Evolutionary conservation across 2,113 vertebrate species (phyloP), one percentile per base, ranked within the genome.

Genomic region (Gambusia holbrooki): DNA sequence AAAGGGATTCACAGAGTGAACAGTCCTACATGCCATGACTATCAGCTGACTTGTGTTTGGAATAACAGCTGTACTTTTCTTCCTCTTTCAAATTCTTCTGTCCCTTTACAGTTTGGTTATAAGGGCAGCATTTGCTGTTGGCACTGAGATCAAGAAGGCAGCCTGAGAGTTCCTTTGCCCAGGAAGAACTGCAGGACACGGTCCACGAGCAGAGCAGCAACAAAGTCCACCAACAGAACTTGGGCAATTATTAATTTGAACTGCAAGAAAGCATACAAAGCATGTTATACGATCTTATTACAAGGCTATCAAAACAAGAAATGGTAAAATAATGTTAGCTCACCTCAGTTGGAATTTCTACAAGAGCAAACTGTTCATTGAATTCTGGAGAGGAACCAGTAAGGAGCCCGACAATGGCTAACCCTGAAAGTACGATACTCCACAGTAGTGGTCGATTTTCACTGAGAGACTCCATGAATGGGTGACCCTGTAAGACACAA

Each of bases 291-390:
- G 22, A 66, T 61, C 2, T 70, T 3, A 29, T 30, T 17, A 76
- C 10, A 42, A n/a, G 3, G 10, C 2, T 30, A 54, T 19, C 30
- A 61, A 60, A 78, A 37, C 3, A 71, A 60, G 71, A 22, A 9
- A 30, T 25, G 5, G 29, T n/a, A 15, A 79, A 66, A 30, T 11
- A 61, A 71, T n/a, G 15, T 51, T 62, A 65, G 29, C 85, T 94
- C 81, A 98, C 97, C 96, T 99, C 97, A 0, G 94, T 91, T 2
- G 97, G 97, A 89, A 99, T 98, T 74, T 98, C 96, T 45, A 98
- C 97, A 1, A 99, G 93, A 27, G 97, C 95, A 88, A 99, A 99
- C 91, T 98, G 97, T 73, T 97, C 95, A 1, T 96, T 98, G 92
- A 99, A 97, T 72, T 99, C 97, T 0, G 97, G 97, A 0, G 97